Evolutionary conservation across 2,797 vertebrate genomes (phyloP).

Genomic region (Darevskia nairensis): DNA sequence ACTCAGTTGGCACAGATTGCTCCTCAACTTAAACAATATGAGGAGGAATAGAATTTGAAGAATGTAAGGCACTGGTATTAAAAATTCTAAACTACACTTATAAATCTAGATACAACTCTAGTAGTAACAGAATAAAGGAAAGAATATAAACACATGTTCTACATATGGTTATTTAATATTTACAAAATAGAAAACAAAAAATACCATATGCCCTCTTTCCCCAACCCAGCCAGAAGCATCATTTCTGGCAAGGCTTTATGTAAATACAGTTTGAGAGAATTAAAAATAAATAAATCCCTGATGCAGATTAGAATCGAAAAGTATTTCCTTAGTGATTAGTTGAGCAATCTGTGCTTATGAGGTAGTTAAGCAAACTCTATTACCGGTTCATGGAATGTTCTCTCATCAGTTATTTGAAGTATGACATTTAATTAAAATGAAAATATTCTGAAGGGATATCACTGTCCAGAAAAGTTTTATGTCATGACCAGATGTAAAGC

Average conservation of each 20-base stretch:
- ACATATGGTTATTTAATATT: slow-evolving; percentile 38
- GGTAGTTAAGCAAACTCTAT: slow-evolving; percentile 19
- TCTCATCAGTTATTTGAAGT: slow-evolving; percentile 51
- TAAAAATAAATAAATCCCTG: slow-evolving; percentile 34
- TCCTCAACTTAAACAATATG: background rate
- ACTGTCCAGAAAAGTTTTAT: slow-evolving; percentile 26
- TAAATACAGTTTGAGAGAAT: slow-evolving; percentile 22
- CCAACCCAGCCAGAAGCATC: background rate
- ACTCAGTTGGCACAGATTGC: background rate
- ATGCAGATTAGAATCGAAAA: slow-evolving; percentile 20
- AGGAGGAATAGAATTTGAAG: background rate
- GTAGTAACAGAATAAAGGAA: slow-evolving; percentile 25
- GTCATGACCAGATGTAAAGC: slow-evolving; percentile 42
- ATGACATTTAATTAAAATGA: slow-evolving; percentile 69
- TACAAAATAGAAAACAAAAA: slow-evolving; percentile 37
- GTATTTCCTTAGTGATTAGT: slow-evolving; percentile 25
- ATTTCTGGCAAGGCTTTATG: slow-evolving; percentile 38
- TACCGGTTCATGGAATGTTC: slow-evolving; percentile 24
- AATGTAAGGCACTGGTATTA: background rate
- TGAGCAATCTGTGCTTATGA: slow-evolving; percentile 32
- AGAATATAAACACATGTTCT: slow-evolving; percentile 28
- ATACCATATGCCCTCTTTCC: slow-evolving; percentile 34
- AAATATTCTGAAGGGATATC: slow-evolving; percentile 48
- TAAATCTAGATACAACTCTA: slow-evolving; percentile 19
- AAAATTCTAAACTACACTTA: background rate